Evolutionary conservation across 1,140 invertebrate genomes (phyloP), one percentile per base, ranked within the genome.

Genomic region (Neodiprion lecontei): DNA sequence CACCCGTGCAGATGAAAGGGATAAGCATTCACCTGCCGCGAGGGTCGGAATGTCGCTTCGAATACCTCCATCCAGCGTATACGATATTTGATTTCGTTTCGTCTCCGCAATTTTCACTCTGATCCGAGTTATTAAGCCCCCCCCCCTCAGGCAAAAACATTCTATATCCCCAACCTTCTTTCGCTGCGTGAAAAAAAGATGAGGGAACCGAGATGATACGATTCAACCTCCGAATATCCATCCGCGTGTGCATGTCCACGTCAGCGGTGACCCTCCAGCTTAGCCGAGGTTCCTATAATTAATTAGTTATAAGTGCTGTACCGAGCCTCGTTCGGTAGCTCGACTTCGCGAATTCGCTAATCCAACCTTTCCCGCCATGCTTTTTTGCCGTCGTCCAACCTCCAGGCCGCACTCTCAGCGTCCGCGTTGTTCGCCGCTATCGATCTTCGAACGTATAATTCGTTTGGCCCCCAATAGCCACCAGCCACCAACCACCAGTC

Each of bases 361-460:
- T 69, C 67, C 67, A 23, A 61, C 67, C 11, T 23, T 23, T 69
- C 67, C 67, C 21, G 7, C 67, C 12, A 14, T 14, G 7, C 67
- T 69, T 69, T 47, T 47, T 69, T 12, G 12, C 12, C 67, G 4
- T 65, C 17, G 12, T 65, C 17, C 61, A 14, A 1, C 61, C 17
- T 65, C 61, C 17, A 14, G 61, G 12, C 61, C 61, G 61, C 17
- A 47, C 40, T 21, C 23, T 69, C 67, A 47, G 11, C 67, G 4
- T 61, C 17, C 21, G 67, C 21, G 67, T 23, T 11, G 17, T 7
- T 23, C 11, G 67, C 21, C 67, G 7, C 67, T 69, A 69, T 69
- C 67, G 67, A 69, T 69, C 67, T 69, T 47, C 23, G 40, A 69
- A 69, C 67, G 67, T 69, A 40, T 40, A 69, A 69, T 69, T 14